Base-by-base conservation (phyloP, 2,888 invertebrate genomes). In the Pteria penguin region DNA sequence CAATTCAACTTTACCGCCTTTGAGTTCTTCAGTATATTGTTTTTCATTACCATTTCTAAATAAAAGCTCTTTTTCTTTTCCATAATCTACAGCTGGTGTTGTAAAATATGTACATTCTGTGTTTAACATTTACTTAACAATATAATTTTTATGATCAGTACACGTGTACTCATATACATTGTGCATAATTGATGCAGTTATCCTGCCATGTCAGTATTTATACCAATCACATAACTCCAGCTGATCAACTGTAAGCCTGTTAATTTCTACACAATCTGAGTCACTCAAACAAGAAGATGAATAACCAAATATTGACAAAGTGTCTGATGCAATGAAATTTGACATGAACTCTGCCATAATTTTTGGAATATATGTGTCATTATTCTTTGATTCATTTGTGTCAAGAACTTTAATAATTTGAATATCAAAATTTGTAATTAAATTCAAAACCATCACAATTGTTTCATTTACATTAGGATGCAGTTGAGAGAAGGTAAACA, bases 371-470 rank as follows among this genome's bases (percentile, higher is more conserved):
- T 32, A 33, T 63, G 32, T 18, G n/a, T 36, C 63, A 62, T 22
- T n/a, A n/a, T n/a, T n/a, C n/a, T n/a, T n/a, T 22, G 22, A 31
- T n/a, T n/a, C n/a, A 66, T 66, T 54, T 66, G 66, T 14, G 66
- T 54, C n/a, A n/a, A n/a, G n/a, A n/a, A n/a, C n/a, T n/a, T n/a
- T n/a, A n/a, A n/a, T n/a, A n/a, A n/a, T n/a, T n/a, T n/a, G n/a
- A n/a, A n/a, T n/a, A 36, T 66, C 66, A 66, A 18, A 26, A 4
- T 27, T 54, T 27, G 24, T 22, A 26, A 66, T 54, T 54, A 66
- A 54, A 66, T 66, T 29, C 26, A 52, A 66, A 27, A 52, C 26
- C 66, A 66, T 66, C 66, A 66, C 54, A 27, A 54, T 66, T 62
- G 22, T 31, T 66, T 66, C 11, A 0, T 26, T 33, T 66, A 45